Base-by-base conservation (phyloP, 2,797 vertebrate species). In the Margarornis squamiger region DNA sequence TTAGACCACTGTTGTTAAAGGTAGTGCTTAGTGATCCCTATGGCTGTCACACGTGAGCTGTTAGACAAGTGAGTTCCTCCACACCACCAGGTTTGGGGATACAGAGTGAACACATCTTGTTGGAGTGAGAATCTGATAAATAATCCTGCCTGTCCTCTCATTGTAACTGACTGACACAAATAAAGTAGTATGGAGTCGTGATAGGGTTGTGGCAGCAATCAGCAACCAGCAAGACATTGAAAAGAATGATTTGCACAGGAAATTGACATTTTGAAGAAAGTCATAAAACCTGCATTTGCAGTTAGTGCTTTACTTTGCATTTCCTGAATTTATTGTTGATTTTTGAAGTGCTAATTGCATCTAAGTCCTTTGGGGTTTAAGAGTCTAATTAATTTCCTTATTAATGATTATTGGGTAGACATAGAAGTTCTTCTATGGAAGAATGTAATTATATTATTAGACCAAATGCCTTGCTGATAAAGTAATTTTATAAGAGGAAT, bases 1-100 rank as follows among this genome's bases (percentile, higher is more conserved):
- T 46, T 80, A 76, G 68, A 92, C 93, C 82, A 84, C 79, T 14
- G 0, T 41, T 87, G 72, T 80, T 84, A 82, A 90, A 94, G 90
- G 75, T 76, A 92, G 82, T 57, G 54, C 48, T 94, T 94, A 83
- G 74, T 92, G 66, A 88, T 45, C 88, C 79, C 75, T 74, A 19
- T 14, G 80, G 57, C 77, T 94, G 48, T 71, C 58, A 88, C 62
- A 71, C 45, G 3, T 90, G 59, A 80, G 91, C 86, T 87, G 43
- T 81, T 86, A 72, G 63, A 70, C 66, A 52, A 74, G 48, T 30
- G 54, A 86, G 54, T 75, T 81, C 48, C 61, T 92, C 72, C 72
- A 20, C 76, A 61, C 81, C 79, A 21, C 86, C 70, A 81, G 62
- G 39, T 59, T 36, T 91, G 84, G 75, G 51, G 58, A 55, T 86